phyloP scores from a whole-genome alignment of 2,888 invertebrate species.

The Pherbina coryleti region DNA sequence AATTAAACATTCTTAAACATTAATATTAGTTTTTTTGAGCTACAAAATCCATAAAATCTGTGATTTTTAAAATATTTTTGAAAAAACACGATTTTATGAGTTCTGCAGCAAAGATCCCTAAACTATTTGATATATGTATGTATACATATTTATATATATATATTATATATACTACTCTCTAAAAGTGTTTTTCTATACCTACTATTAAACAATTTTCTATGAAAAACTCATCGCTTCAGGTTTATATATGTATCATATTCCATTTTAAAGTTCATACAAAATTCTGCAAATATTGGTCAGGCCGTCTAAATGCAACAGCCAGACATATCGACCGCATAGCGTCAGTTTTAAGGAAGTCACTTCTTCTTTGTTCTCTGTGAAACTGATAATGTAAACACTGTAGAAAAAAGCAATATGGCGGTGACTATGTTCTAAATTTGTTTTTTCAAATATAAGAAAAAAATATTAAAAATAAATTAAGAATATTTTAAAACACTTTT shows the following conservation, averaged over 20 bases:
- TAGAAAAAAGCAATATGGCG: slow-evolving; percentile 69
- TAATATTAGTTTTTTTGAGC: no score
- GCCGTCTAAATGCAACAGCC: neutral
- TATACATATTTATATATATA: no score
- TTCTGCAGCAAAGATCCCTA: no score
- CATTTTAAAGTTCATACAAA: slow-evolving; percentile 43
- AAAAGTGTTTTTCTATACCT: slow-evolving; percentile 8
- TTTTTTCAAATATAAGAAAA: neutral
- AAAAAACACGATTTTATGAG: neutral
- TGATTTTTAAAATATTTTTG: no score
- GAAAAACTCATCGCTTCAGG: slow-evolving; percentile 49
- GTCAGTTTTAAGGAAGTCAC: slow-evolving; percentile 11
- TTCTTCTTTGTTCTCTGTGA: slow-evolving; percentile 16
- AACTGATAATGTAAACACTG: slow-evolving; percentile 46
- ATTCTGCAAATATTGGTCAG: slow-evolving; percentile 14
- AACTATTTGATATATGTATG: no score
- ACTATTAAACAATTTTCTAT: neutral
- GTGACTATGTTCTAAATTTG: slow-evolving; percentile 62
- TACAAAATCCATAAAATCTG: no score
- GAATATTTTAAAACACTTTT: slow-evolving; percentile 21
- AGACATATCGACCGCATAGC: slow-evolving; percentile 7
- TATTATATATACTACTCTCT: neutral
- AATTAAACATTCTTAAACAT: neutral
- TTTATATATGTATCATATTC: slow-evolving; percentile 49
- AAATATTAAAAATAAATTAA: neutral